phyloP scores from a whole-genome alignment of 2,113 vertebrate species.

The Rhabdornis inornatus region DNA sequence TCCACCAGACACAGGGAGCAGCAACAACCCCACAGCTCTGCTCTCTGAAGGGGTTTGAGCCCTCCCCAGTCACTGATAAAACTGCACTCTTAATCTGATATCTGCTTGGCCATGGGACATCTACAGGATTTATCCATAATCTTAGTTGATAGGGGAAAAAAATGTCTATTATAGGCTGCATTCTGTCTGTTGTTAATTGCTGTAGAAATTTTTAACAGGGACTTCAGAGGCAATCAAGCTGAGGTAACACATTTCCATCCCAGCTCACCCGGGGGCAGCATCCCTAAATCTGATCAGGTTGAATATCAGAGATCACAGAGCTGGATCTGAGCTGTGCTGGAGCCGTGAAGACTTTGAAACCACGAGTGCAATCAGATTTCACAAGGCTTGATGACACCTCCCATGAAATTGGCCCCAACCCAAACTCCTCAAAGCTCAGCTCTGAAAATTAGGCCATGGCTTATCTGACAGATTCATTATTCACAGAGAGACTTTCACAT shows the following conservation, averaged over 20 bases:
- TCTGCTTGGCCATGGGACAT: background rate
- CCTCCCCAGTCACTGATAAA: background rate
- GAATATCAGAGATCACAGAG: background rate
- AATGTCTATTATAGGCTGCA: background rate
- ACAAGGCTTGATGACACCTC: background rate
- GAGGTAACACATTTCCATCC: background rate
- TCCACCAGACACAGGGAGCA: background rate
- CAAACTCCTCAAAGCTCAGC: background rate
- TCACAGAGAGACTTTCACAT: background rate
- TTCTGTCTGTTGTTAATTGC: background rate
- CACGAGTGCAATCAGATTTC: background rate
- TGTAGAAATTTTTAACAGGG: background rate
- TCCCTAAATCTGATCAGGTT: background rate
- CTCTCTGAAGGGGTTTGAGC: background rate
- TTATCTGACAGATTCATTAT: background rate
- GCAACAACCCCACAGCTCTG: background rate
- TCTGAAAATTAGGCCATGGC: background rate
- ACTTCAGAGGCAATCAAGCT: background rate
- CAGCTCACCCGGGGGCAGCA: background rate
- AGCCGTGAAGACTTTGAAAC: background rate
- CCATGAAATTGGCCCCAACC: background rate
- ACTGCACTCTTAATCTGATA: background rate
- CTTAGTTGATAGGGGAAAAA: background rate
- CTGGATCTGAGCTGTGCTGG: background rate
- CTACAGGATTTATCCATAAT: background rate